Conservation (phyloP, 2,888 invertebrate genomes). For the Volucella inanis region DNA sequence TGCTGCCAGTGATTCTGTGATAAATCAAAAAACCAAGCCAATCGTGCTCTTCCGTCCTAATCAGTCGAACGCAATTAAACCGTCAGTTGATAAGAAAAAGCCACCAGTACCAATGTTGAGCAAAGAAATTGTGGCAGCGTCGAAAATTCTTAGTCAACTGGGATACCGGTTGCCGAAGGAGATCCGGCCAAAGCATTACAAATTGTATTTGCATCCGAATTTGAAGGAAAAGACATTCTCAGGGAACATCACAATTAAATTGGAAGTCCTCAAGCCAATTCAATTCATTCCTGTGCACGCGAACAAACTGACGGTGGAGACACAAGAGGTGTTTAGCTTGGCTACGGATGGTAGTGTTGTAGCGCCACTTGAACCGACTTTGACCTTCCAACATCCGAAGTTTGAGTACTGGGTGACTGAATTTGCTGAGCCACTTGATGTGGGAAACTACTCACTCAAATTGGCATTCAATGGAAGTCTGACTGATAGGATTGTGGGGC, state of each 20-base stretch:
- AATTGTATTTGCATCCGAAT: slow-evolving; percentile 86
- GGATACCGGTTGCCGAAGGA: slow-evolving; percentile 85
- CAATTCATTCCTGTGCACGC: slow-evolving; percentile 84
- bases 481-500: slow-evolving; percentile 88
- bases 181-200: slow-evolving; percentile 86
- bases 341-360: slow-evolving; percentile 77
- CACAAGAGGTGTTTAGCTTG: slow-evolving; percentile 81
- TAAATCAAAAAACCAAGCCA: slow-evolving; percentile 75
- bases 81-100: slow-evolving; percentile 22
- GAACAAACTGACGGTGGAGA: slow-evolving; percentile 83
- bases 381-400: slow-evolving; percentile 80
- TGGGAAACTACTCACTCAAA: slow-evolving; percentile 84
- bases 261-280: slow-evolving; percentile 83
- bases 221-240: slow-evolving; percentile 85
- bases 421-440: slow-evolving; percentile 79
- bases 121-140: slow-evolving; percentile 78
- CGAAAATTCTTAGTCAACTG: slow-evolving; percentile 80
- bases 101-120: slow-evolving; percentile 69
- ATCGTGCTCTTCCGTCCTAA: slow-evolving; percentile 75
- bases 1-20: slow-evolving; percentile 44
- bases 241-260: slow-evolving; percentile 85
- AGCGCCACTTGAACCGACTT: slow-evolving; percentile 76
- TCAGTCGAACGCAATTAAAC: slow-evolving; percentile 37
- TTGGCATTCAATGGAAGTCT: slow-evolving; percentile 88
- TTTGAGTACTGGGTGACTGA: slow-evolving; percentile 82